phyloP scores from a whole-genome alignment of 2,888 invertebrate species.

The Mesoligia furuncula region DNA sequence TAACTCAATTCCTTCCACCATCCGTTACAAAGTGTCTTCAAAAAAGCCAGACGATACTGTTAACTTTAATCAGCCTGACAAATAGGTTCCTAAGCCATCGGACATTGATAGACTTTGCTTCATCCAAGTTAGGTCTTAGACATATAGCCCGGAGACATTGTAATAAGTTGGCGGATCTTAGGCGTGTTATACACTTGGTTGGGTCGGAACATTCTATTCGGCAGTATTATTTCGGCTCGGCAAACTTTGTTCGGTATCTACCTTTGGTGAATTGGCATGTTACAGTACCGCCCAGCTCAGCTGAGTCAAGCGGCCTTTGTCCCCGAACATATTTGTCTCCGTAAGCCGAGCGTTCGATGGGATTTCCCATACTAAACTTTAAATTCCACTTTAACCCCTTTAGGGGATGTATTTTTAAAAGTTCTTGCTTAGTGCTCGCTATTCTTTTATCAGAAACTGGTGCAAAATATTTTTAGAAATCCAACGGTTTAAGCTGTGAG shows the following conservation, averaged over 20 bases:
- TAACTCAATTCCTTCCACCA: background rate
- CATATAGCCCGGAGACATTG: slow-evolving; percentile 34
- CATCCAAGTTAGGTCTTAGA: slow-evolving; percentile 26
- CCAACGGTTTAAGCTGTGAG: background rate
- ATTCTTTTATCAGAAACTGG: background rate
- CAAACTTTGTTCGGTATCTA: background rate
- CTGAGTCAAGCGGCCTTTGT: background rate
- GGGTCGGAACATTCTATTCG: background rate
- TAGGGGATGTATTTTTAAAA: background rate
- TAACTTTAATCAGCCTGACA: slow-evolving; percentile 30
- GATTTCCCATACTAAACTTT: background rate
- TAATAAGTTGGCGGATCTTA: slow-evolving; percentile 40
- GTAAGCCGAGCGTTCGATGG: background rate
- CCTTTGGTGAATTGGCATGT: background rate
- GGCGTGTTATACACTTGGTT: background rate
- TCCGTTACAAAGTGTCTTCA: background rate
- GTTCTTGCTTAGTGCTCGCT: background rate
- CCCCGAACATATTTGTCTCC: background rate
- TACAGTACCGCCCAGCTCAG: background rate
- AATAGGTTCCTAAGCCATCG: slow-evolving; percentile 27
- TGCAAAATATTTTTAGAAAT: background rate
- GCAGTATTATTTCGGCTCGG: background rate
- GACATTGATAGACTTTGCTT: slow-evolving; percentile 46
- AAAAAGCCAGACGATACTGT: slow-evolving; percentile 10
- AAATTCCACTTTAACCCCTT: no score